Evolutionary conservation across 92 coral and sea anemone species (phyloP).

Genomic region (Porites evermanni): DNA sequence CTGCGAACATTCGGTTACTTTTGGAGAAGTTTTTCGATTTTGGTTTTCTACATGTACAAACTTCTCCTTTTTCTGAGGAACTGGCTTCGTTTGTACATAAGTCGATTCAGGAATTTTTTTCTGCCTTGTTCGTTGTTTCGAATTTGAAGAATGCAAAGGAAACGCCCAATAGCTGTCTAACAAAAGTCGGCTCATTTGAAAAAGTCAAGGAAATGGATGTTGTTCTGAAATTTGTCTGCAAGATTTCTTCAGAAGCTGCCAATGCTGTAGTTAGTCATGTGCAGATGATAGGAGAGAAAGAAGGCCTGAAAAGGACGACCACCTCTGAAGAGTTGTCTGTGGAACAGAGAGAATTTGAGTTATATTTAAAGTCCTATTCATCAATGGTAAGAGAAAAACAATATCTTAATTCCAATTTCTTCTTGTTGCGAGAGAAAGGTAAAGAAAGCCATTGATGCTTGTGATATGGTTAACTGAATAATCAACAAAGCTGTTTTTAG

Average conservation of each 20-base stretch:
- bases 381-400: too few relatives aligned
- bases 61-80: neutral
- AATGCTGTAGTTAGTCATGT: too few relatives aligned
- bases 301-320: slow-evolving; percentile 10
- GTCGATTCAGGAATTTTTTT: slow-evolving; percentile 30
- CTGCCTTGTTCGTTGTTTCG: slow-evolving; percentile 23
- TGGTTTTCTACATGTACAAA: slow-evolving; percentile 9
- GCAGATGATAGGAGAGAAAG: slow-evolving; percentile 3
- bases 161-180: neutral
- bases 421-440: too few relatives aligned
- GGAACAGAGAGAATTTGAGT: neutral
- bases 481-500: too few relatives aligned
- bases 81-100: slow-evolving; percentile 8
- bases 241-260: slow-evolving; percentile 1
- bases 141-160: neutral
- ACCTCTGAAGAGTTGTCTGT: neutral
- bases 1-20: neutral
- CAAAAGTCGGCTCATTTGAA: neutral
- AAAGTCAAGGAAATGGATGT: neutral
- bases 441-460: too few relatives aligned
- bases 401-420: too few relatives aligned
- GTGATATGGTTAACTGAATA: too few relatives aligned
- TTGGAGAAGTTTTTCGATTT: neutral
- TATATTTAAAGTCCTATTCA: too few relatives aligned
- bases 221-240: neutral